These are phyloP conservation scores for Menidia menidia DNA, from an alignment of 2,797 vertebrate species.

Conservation along the genomic window DNA sequence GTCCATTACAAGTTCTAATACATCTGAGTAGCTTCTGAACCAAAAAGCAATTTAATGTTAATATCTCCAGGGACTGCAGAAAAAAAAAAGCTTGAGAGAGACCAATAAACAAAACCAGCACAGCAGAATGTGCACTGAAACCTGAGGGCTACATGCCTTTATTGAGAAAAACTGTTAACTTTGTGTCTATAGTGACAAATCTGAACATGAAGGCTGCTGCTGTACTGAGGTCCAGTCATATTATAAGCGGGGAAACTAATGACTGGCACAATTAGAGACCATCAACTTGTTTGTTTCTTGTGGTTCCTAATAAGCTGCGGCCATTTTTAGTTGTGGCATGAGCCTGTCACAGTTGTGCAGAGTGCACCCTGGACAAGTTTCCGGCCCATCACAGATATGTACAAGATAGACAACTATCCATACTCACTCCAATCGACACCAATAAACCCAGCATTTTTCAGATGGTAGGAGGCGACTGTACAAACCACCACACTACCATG, in stretches of 20 bases:
- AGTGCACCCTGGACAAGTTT: no score
- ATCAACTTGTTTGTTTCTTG: neutral
- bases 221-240: conserved; percentile 39
- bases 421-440: no score
- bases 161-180: conserved; percentile 66
- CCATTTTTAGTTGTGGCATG: no score
- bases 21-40: conserved; percentile 77
- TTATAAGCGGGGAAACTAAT: conserved; percentile 21
- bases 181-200: conserved; percentile 61
- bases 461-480: no score
- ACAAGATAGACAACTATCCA: neutral
- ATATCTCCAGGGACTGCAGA: conserved; percentile 72
- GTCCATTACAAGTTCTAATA: conserved; percentile 83
- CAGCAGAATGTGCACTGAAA: conserved; percentile 50
- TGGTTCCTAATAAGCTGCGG: neutral
- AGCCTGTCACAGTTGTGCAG: no score
- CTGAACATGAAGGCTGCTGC: conserved; percentile 47
- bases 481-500: no score
- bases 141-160: conserved; percentile 50
- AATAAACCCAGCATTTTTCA: no score
- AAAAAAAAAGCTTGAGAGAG: conserved; percentile 63
- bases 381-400: no score
- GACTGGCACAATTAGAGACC: neutral
- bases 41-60: conserved; percentile 83
- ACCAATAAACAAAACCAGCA: conserved; percentile 73